Evolutionary conservation across 2,113 vertebrate genomes (phyloP), one percentile per base, ranked within the genome.

Genomic region (Genyomyrus donnyi): DNA sequence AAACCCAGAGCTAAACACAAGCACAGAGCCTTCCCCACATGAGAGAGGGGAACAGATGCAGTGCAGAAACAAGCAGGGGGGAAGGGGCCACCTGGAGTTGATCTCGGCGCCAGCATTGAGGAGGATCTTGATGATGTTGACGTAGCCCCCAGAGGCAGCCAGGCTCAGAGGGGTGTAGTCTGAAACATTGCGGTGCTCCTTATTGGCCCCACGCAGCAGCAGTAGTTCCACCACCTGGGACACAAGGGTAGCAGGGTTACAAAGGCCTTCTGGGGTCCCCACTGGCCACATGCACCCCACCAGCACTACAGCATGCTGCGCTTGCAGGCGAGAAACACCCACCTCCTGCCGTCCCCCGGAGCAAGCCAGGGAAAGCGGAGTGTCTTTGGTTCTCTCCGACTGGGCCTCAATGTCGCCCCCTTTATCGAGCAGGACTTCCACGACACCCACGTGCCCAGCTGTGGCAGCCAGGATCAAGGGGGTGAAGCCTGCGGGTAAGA

Each of bases 91-190:
- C 98, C 98, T 98, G 93, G 98, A 99, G 96, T 99, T 99, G 88
- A 99, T 99, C 96, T 99, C 98, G 91, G 98, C 98, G 90, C 98
- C 98, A 90, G 98, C 98, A 93, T 98, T 99, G 90, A 99, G 97
- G 87, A 99, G 97, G 94, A 99, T 99, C 94, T 99, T 99, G 95
- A 99, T 99, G 94, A 99, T 99, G 93, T 99, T 99, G 91, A 99
- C 98, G 42, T 99, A 99, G 94, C 98, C 98, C 90, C 98, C 98
- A 90, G 98, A 99, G 15, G 98, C 98, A 91, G 98, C 98, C 90
- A 99, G 96, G 94, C 98, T 99, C 89, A 99, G 95, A 0, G 98
- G 98, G 0, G 98, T 99, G 95, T 99, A 99, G 94, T 99, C 98
- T 24, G 98, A 99, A 91, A 99, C 98, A 89, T 99, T 99, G 91